A percentile compares a stretch with the other conserved stretches of the same genome.
These are phyloP conservation scores for Epizoanthus ramosus DNA, from an alignment of 92 coral and sea anemone species.

Conservation along the genomic window DNA sequence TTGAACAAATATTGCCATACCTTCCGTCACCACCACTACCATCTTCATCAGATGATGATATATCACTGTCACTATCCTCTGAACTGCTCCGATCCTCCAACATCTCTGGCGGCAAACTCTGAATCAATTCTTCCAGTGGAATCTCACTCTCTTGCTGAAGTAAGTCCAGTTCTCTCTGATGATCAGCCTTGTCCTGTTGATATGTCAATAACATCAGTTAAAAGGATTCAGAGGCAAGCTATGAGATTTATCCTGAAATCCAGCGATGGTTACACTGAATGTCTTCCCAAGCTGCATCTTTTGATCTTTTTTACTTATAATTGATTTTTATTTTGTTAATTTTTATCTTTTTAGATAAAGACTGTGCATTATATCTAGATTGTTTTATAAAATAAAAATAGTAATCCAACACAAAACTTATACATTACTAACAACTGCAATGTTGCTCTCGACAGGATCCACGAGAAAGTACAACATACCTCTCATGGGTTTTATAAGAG, in stretches of 20 bases:
- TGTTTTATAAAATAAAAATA: neutral
- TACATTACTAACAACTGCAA: neutral
- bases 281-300: no score
- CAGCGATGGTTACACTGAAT: no score
- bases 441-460: slow-evolving; percentile 81
- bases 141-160: slow-evolving; percentile 91
- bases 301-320: no score
- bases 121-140: slow-evolving; percentile 84
- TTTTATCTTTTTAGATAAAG: no score
- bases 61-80: slow-evolving; percentile 59
- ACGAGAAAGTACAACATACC: slow-evolving; percentile 19
- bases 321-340: no score
- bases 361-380: neutral
- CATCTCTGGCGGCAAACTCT: slow-evolving; percentile 91
- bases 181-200: slow-evolving; percentile 63
- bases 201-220: neutral
- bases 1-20: neutral
- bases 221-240: no score
- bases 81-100: slow-evolving; percentile 70
- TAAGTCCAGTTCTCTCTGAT: slow-evolving; percentile 79
- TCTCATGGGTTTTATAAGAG: slow-evolving; percentile 78
- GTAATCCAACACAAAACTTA: no score
- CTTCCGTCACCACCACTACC: slow-evolving; percentile 52
- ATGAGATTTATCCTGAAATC: no score
- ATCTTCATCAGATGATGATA: slow-evolving; percentile 55